Evolutionary conservation across 2,888 invertebrate species (phyloP), one percentile per base, ranked within the genome.

Genomic region (Andrena bicolor): DNA sequence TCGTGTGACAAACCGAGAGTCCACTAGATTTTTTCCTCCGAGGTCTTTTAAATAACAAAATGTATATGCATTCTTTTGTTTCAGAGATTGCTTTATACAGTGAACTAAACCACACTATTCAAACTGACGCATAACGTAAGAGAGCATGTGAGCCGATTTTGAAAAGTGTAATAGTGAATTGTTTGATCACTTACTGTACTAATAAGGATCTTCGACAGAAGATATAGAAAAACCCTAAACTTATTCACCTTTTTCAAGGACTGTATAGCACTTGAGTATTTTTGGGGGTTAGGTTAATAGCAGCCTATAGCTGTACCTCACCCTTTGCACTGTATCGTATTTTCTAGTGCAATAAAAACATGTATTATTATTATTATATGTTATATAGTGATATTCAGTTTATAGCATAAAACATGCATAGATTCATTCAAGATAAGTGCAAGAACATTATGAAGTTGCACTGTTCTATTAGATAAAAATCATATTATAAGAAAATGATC

Each of bases 401-500:
- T 41, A 41, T 41, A 41, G 16, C 4, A 41, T 41, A 41, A 41
- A 41, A 16, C 26, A 13, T 26, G 56, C 56, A 56, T 56, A 56
- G 10, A 23, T 56, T 56, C 10, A 23, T 23, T 41, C 41, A 3
- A 26, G 13, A 10, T 6, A 58, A 28, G 28, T 28, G 58, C 28
- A 58, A 28, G 8, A 6, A 28, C 58, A 58, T 58, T 13, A 26
- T 16, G 2, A 4, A 58, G 10, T 56, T 16, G 56, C 26, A 26
- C 26, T 28, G 28, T 56, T 56, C 26, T 26, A 5, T 26, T 58
- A 28, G 26, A 26, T 13, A 26, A 58, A 23, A 6, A 58, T 58
- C 58, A 26, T 58, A 26, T 26, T 13, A n/a, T 7, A n/a, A 16
- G 16, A 26, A 70, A 58, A 41, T 58, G 28, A 68, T 68, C 26